phyloP scores from a whole-genome alignment of 2,113 vertebrate genomes.

The Otis tarda region DNA sequence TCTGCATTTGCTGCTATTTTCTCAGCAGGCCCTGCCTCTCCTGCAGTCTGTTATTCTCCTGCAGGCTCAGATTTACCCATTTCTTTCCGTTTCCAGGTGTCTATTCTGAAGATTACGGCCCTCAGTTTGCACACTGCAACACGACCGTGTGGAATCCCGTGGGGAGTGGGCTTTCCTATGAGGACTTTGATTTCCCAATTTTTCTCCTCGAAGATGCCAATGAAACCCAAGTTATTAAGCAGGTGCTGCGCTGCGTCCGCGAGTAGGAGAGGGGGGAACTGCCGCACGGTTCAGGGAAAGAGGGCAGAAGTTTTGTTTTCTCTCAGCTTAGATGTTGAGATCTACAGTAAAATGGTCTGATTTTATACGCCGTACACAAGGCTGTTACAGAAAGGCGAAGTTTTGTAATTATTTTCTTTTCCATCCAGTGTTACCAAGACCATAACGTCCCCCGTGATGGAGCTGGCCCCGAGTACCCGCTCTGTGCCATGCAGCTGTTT shows the following conservation, averaged over 20 bases:
- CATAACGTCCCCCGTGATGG: slow-evolving; percentile 80
- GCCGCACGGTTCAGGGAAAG: neutral
- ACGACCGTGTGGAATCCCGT: slow-evolving; percentile 81
- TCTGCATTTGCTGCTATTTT: neutral
- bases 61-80: neutral
- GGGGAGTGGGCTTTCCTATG: slow-evolving; percentile 85
- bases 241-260: slow-evolving; percentile 71
- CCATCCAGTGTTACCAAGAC: slow-evolving; percentile 81
- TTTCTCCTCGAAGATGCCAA: slow-evolving; percentile 90
- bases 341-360: neutral
- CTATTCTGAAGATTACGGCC: slow-evolving; percentile 80
- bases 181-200: slow-evolving; percentile 91
- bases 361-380: neutral
- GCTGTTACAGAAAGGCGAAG: neutral
- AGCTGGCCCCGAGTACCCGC: slow-evolving; percentile 77
- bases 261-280: neutral
- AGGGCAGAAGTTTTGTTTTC: neutral
- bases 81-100: slow-evolving; percentile 73
- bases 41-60: neutral
- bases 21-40: neutral
- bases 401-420: neutral
- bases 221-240: slow-evolving; percentile 85
- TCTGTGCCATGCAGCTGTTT: slow-evolving; percentile 94
- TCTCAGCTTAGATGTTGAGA: neutral
- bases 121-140: slow-evolving; percentile 83